Evolutionary conservation across 2,113 vertebrate genomes (phyloP).

Genomic region (Lophura nycthemera): DNA sequence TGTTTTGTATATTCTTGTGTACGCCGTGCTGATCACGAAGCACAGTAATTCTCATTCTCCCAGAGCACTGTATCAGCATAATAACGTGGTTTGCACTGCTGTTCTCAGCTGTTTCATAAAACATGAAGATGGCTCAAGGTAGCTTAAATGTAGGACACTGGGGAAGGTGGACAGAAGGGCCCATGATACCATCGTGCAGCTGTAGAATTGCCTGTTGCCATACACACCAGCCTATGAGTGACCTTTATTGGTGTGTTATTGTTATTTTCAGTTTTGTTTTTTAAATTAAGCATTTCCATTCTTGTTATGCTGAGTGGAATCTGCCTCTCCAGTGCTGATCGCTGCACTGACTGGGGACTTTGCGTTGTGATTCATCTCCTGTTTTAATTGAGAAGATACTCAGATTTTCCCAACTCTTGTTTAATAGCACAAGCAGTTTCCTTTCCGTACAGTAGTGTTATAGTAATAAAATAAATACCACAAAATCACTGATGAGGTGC

Average conservation of each 20-base stretch:
- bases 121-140: background rate
- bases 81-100: background rate
- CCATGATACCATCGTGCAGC: background rate
- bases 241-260: background rate
- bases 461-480: slow-evolving; percentile 82
- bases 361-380: slow-evolving; percentile 53
- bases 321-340: slow-evolving; percentile 10
- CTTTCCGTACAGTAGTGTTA: slow-evolving; percentile 67
- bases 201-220: background rate
- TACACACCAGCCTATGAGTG: slow-evolving; percentile 36
- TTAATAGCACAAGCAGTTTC: slow-evolving; percentile 77
- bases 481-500: slow-evolving; percentile 80
- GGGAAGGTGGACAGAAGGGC: background rate
- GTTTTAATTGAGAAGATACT: slow-evolving; percentile 73
- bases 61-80: background rate
- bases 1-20: background rate
- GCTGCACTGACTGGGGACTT: slow-evolving; percentile 52
- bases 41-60: background rate
- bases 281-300: slow-evolving; percentile 53
- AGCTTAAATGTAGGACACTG: background rate
- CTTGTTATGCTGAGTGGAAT: slow-evolving; percentile 48
- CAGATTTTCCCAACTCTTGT: slow-evolving; percentile 49
- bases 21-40: background rate
- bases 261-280: background rate
- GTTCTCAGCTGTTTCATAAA: background rate